Percentiles rank a stretch among this genome's conserved stretches.
Evolutionary conservation across 2,113 vertebrate species (phyloP).

Genomic region (Romanogobio albipinnatus): DNA sequence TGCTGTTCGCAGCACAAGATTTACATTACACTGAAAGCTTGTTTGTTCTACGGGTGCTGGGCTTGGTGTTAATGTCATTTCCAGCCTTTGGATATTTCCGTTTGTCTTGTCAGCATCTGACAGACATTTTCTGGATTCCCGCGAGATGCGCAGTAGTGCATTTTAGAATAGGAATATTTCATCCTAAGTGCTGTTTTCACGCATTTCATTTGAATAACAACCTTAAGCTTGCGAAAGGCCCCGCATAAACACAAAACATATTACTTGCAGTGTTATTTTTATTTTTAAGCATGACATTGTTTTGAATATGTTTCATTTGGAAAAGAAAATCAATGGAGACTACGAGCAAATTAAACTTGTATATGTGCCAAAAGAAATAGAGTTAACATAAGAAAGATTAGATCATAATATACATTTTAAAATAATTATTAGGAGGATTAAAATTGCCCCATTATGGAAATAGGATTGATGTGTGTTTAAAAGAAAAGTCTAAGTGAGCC

Average conservation of each 20-base stretch:
- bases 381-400: background rate
- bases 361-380: background rate
- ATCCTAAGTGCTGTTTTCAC: background rate
- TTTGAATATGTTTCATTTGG: background rate
- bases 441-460: background rate
- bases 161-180: background rate
- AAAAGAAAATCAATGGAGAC: background rate
- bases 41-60: background rate
- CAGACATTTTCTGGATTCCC: slow-evolving; percentile 1
- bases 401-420: background rate
- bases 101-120: slow-evolving; percentile 1
- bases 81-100: slow-evolving; percentile 15
- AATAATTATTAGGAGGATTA: background rate
- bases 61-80: slow-evolving; percentile 28
- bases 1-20: slow-evolving; percentile 21
- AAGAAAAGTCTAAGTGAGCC: background rate
- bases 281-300: background rate
- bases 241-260: background rate
- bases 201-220: background rate
- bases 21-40: slow-evolving; percentile 35
- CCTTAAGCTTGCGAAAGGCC: background rate
- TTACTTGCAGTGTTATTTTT: background rate
- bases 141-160: background rate
- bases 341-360: background rate
- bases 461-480: background rate